Percentiles rank a stretch among this genome's conserved stretches.
These are phyloP conservation scores for Ormyrus pomaceus DNA, from an alignment of 2,888 invertebrate genomes.

Conservation along the genomic window DNA sequence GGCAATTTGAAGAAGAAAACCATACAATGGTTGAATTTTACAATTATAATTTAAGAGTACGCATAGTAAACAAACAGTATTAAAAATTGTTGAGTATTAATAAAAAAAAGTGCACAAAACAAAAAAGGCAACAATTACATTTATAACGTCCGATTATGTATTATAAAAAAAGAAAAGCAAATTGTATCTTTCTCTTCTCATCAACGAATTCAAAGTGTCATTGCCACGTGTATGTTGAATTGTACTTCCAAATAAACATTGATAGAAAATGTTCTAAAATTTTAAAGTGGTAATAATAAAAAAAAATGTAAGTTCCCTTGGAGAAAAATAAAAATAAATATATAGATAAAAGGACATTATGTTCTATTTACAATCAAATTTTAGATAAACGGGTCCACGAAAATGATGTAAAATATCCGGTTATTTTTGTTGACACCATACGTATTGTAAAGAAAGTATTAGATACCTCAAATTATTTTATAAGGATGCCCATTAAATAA, in stretches of 20 bases:
- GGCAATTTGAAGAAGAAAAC: too few species aligned
- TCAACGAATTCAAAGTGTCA: slow-evolving; percentile 54
- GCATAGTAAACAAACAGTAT: slow-evolving; percentile 22
- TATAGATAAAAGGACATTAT: slow-evolving; percentile 27
- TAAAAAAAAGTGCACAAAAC: slow-evolving; percentile 48
- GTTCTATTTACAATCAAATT: slow-evolving; percentile 56
- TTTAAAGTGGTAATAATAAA: slow-evolving; percentile 8
- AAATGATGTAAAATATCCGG: slow-evolving; percentile 58
- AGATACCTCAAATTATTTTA: slow-evolving; percentile 69
- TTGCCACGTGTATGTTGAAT: slow-evolving; percentile 33
- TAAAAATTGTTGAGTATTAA: slow-evolving; percentile 24
- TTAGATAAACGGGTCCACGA: slow-evolving; percentile 54
- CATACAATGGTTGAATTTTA: neutral
- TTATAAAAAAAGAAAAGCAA: slow-evolving; percentile 30
- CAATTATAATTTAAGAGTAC: slow-evolving; percentile 12
- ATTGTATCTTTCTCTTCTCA: slow-evolving; percentile 48
- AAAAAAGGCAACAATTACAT: slow-evolving; percentile 15
- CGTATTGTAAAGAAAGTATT: slow-evolving; percentile 66
- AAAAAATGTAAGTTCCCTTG: slow-evolving; percentile 6
- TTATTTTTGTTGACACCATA: slow-evolving; percentile 70
- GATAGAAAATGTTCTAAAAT: slow-evolving; percentile 23
- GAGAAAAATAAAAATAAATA: slow-evolving; percentile 6
- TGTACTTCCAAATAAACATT: slow-evolving; percentile 39
- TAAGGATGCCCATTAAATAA: slow-evolving; percentile 69
- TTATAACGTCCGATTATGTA: slow-evolving; percentile 15